Evolutionary conservation across 2,113 vertebrate genomes (phyloP).

Genomic region (Ovibos moschatus): DNA sequence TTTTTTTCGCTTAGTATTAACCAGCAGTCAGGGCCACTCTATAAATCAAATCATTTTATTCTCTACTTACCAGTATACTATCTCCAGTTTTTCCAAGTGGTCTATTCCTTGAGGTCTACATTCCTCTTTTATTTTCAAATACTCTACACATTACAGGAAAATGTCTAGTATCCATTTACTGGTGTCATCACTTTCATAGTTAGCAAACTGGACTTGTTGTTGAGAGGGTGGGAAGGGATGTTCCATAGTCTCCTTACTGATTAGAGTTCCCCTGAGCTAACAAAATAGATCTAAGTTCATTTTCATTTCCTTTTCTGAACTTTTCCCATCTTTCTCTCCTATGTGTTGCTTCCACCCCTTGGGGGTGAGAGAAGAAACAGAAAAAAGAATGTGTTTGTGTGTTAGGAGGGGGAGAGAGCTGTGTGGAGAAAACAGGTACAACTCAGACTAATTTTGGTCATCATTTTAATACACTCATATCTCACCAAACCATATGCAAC

Average conservation of each 20-base stretch:
- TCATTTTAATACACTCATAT: constrained; percentile 12
- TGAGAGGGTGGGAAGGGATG: neutral
- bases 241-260: neutral
- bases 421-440: neutral
- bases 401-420: neutral
- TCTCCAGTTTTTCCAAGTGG: constrained; percentile 11
- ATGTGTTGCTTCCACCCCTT: neutral
- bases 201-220: neutral
- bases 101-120: neutral
- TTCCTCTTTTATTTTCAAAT: constrained; percentile 17
- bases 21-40: neutral
- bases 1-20: constrained; percentile 5
- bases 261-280: neutral
- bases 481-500: neutral
- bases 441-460: constrained; percentile 3
- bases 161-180: constrained; percentile 2
- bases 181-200: neutral
- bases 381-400: neutral
- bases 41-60: constrained; percentile 18
- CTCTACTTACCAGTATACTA: neutral
- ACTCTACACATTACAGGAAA: constrained; percentile 28
- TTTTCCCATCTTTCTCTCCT: neutral
- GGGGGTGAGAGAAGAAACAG: neutral
- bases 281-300: neutral
- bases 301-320: constrained; percentile 26